These are phyloP conservation scores for Mesorhabditis spiculigera DNA, from an alignment of 2,888 invertebrate species.

Conservation along the genomic window DNA sequence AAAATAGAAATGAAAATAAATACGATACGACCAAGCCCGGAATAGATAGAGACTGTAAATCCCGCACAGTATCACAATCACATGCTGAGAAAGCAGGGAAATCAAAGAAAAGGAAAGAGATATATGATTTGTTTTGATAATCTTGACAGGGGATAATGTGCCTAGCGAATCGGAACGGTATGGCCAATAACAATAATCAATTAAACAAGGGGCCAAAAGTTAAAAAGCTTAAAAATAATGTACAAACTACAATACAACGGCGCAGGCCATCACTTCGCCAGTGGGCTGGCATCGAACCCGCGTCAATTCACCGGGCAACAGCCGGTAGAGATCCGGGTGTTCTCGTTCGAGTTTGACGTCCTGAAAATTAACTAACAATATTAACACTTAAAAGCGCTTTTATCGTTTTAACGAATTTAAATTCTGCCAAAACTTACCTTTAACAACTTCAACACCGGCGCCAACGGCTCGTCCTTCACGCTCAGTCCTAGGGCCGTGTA, in stretches of 20 bases:
- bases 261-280: constrained; percentile 16
- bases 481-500: constrained; percentile 33
- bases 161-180: no score
- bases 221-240: background rate
- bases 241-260: background rate
- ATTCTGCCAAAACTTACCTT: constrained; percentile 10
- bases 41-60: no score
- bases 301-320: background rate
- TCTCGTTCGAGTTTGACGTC: background rate
- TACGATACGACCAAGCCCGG: no score
- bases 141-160: no score
- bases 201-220: background rate
- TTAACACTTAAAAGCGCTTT: constrained; percentile 6
- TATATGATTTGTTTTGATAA: no score
- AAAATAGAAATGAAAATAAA: no score
- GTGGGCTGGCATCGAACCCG: constrained; percentile 20
- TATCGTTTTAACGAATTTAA: background rate
- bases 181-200: no score
- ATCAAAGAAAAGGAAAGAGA: background rate
- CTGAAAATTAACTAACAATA: no score
- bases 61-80: no score
- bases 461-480: constrained; percentile 16
- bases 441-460: background rate
- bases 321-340: background rate
- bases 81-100: background rate